Base-by-base conservation (phyloP, 2,797 vertebrate species). In the Holocentrus rufus region DNA sequence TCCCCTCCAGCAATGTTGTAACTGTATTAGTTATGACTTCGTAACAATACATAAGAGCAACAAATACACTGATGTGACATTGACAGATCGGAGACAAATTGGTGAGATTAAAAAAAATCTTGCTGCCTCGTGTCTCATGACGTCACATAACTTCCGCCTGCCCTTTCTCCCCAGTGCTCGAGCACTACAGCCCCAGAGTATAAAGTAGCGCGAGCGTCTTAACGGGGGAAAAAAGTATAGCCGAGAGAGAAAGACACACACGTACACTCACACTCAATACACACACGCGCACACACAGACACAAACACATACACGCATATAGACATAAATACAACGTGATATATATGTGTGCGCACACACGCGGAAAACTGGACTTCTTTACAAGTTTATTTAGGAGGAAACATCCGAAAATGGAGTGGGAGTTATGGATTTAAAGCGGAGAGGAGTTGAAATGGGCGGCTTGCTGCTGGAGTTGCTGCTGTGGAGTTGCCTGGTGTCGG, bases 381-480 rank as follows among this genome's bases (percentile, higher is more conserved):
- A 74, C 77, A 82, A 82, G 76, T 90, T 84, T 52, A 80, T 61
- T 75, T 50, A 68, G 83, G 80, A 79, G 66, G 58, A 56, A 59
- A 69, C 34, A 23, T 50, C 59, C 53, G 79, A 83, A 50, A 68
- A 93, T 93, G 93, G 92, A 90, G 77, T 53, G 82, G 79, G 71
- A 86, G 70, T 77, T 76, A 70, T 85, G 90, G 80, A 72, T 87
- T 57, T 92, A 79, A 92, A 81, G 81, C 77, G 69, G 5, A 74
- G 67, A 75, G 71, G 82, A 85, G 77, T 64, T 75, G 92, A 80
- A 84, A 94, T 94, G 93, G 91, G 89, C 82, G 83, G 75, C 86
- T 82, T 90, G 80, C 87, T 90, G 66, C 27, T 67, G 81, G 64
- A 69, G 75, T 46, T 92, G 69, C 83, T 93, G 85, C 85, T 94